Conservation (phyloP, 2,888 invertebrate genomes). For the Macrostomum cliftonense region DNA sequence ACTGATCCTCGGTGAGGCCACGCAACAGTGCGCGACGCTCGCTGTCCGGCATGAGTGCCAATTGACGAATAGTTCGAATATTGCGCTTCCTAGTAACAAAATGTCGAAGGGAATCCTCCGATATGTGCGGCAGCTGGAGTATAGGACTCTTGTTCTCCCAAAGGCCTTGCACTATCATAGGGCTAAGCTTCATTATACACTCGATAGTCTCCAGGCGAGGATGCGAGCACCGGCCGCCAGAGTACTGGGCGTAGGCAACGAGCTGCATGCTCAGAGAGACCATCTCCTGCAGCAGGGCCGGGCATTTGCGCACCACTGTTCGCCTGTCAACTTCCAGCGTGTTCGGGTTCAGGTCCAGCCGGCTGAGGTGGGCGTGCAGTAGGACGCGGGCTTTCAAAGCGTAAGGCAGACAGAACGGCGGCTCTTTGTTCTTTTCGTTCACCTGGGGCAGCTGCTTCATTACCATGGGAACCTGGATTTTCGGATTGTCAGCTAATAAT, state of each 20-base stretch:
- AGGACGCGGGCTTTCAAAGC: slow-evolving; percentile 68
- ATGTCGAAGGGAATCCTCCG: slow-evolving; percentile 54
- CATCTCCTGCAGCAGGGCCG: slow-evolving; percentile 88
- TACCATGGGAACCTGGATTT: slow-evolving; percentile 40
- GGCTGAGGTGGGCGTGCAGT: slow-evolving; percentile 79
- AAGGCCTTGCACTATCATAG: slow-evolving; percentile 85
- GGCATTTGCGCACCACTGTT: slow-evolving; percentile 52
- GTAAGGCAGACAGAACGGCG: slow-evolving; percentile 67
- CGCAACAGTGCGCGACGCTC: slow-evolving; percentile 66
- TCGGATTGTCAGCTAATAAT: no score
- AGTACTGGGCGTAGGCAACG: slow-evolving; percentile 59
- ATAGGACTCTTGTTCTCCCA: slow-evolving; percentile 87
- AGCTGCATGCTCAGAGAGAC: slow-evolving; percentile 81
- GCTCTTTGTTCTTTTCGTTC: slow-evolving; percentile 84
- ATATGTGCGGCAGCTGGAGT: slow-evolving; percentile 76
- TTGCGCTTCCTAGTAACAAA: slow-evolving; percentile 44
- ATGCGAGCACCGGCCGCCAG: slow-evolving; percentile 47
- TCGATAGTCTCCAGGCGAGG: slow-evolving; percentile 69
- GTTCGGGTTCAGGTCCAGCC: slow-evolving; percentile 44
- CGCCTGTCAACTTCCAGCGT: slow-evolving; percentile 30
- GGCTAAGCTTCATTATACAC: slow-evolving; percentile 85
- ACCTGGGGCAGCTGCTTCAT: slow-evolving; percentile 74
- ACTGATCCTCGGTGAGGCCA: slow-evolving; percentile 66
- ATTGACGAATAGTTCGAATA: slow-evolving; percentile 56
- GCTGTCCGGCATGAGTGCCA: slow-evolving; percentile 70